phyloP scores from a whole-genome alignment of 2,113 vertebrate genomes.

The Cercocebus atys region DNA sequence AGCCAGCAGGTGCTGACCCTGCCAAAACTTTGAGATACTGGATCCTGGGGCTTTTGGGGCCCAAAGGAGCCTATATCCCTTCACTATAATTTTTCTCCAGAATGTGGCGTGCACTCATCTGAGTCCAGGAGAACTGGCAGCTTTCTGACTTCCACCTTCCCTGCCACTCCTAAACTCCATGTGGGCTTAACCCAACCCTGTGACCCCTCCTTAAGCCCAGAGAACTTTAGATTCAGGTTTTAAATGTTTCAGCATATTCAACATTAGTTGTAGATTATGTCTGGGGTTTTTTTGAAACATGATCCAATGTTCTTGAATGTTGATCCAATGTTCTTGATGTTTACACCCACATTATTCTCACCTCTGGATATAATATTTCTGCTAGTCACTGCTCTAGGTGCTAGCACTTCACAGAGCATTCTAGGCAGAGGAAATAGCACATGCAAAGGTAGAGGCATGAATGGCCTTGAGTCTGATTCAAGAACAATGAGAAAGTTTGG shows the following conservation, averaged over 20 bases:
- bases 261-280: not conserved
- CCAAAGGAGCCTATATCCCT: not conserved
- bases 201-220: not conserved
- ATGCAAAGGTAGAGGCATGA: not conserved
- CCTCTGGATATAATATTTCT: conserved; percentile 4
- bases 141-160: not conserved
- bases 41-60: not conserved
- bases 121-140: not conserved
- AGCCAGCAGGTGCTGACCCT: not conserved
- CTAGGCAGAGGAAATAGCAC: not conserved
- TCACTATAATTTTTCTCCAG: not conserved
- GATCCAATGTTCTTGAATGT: not conserved
- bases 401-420: not conserved
- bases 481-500: not conserved
- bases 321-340: not conserved
- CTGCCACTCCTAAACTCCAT: not conserved
- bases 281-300: not conserved
- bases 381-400: not conserved
- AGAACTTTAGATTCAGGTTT: conserved; percentile 11
- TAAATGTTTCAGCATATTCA: not conserved
- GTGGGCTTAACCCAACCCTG: not conserved
- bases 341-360: not conserved
- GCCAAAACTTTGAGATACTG: not conserved
- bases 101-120: not conserved
- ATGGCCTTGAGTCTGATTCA: not conserved